These are phyloP conservation scores for Cygnus buccinator DNA, from an alignment of 2,113 vertebrate species.

Conservation along the genomic window DNA sequence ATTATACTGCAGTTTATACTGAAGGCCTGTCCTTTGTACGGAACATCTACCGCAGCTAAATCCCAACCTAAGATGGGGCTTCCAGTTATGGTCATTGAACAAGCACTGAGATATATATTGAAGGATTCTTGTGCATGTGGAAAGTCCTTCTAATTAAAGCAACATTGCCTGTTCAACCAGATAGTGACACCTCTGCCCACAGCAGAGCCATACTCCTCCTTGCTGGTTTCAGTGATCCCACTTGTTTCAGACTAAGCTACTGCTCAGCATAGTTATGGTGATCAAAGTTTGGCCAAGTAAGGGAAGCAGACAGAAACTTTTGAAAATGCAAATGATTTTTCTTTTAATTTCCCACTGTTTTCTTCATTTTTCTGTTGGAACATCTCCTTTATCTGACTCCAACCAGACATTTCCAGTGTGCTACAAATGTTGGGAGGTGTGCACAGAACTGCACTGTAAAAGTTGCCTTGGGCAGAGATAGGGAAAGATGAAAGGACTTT, in stretches of 20 bases:
- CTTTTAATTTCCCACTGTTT: background rate
- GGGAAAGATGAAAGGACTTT: background rate
- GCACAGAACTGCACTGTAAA: background rate
- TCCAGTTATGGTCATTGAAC: background rate
- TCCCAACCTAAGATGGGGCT: background rate
- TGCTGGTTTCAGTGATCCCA: background rate
- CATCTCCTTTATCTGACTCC: background rate
- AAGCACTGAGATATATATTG: background rate
- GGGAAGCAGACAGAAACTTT: background rate
- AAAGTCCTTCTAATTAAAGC: background rate
- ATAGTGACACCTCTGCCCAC: background rate
- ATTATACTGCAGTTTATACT: background rate
- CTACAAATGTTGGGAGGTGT: background rate
- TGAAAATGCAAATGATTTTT: background rate
- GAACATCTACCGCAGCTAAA: background rate
- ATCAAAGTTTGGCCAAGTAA: background rate
- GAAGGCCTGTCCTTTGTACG: background rate
- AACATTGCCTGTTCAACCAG: background rate
- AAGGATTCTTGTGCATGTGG: fast-evolving
- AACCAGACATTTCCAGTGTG: background rate
- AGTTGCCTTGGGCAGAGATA: background rate
- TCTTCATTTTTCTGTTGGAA: background rate
- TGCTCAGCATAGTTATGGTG: background rate
- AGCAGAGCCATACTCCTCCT: background rate
- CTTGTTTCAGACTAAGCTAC: background rate